Conservation (phyloP, 1,140 invertebrate genomes). For the Drosophila truncata region DNA sequence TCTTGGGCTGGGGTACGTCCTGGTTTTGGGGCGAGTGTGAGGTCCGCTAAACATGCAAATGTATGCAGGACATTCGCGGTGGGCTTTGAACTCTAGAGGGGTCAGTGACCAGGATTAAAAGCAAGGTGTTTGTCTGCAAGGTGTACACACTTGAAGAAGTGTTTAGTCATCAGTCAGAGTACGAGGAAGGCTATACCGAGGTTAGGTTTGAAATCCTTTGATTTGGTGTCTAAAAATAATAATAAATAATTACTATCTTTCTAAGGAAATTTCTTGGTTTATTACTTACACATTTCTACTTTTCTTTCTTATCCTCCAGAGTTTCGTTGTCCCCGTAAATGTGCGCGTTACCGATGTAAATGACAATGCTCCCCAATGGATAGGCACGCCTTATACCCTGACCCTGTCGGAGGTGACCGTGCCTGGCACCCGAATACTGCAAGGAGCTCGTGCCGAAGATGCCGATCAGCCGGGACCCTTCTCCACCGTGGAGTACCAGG, state of each 20-base stretch:
- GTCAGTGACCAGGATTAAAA: constrained; percentile 66
- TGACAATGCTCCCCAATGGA: constrained; percentile 94
- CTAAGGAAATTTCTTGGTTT: not conserved
- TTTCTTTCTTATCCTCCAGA: constrained; percentile 86
- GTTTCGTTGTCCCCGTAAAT: constrained; percentile 95
- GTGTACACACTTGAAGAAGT: constrained; percentile 22
- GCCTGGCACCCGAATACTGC: constrained; percentile 90
- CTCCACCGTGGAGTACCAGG: constrained; percentile 94
- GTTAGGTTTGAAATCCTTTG: not conserved
- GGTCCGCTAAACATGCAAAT: constrained; percentile 71
- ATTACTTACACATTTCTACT: not conserved
- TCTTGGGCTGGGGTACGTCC: constrained; percentile 13
- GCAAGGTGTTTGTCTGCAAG: constrained; percentile 62
- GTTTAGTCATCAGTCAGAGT: not conserved
- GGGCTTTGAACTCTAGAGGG: constrained; percentile 72
- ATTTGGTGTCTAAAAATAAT: not conserved
- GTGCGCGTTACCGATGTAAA: constrained; percentile 97
- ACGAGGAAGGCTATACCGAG: not conserved
- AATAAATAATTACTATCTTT: too few species aligned
- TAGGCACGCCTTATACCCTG: constrained; percentile 92
- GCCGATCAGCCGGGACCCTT: constrained; percentile 95
- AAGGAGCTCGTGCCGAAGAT: constrained; percentile 92
- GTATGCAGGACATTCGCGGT: constrained; percentile 66
- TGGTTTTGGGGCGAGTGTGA: constrained; percentile 7
- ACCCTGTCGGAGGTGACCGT: constrained; percentile 95